These are phyloP conservation scores for Drosophila bocki DNA, from an alignment of 1,140 invertebrate genomes.

Conservation along the genomic window DNA sequence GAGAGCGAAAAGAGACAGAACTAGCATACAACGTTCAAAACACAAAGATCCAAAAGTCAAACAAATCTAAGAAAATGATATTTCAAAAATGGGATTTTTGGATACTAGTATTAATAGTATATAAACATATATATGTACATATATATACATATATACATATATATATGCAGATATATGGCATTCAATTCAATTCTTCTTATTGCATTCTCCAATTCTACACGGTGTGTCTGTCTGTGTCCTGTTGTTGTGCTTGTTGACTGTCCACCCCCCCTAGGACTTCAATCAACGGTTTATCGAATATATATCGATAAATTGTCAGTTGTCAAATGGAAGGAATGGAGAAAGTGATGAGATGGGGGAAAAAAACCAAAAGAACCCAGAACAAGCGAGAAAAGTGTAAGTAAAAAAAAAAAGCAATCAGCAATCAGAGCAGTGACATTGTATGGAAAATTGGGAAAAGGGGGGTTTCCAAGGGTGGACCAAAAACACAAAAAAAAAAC, in stretches of 20 bases:
- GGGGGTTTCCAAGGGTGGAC: not conserved
- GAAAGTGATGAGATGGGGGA: not conserved
- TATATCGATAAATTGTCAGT: slow-evolving; percentile 43
- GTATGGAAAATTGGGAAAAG: slow-evolving; percentile 4
- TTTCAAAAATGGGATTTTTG: slow-evolving; percentile 10
- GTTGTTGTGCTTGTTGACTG: slow-evolving; percentile 28
- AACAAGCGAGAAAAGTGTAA: slow-evolving; percentile 29
- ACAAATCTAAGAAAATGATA: slow-evolving; percentile 17
- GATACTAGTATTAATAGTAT: slow-evolving; percentile 14
- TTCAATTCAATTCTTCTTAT: slow-evolving; percentile 16
- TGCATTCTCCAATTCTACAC: slow-evolving; percentile 41
- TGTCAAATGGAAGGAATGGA: slow-evolving; percentile 19
- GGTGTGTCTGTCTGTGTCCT: slow-evolving; percentile 8
- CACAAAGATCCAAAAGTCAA: slow-evolving; percentile 33
- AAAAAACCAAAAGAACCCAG: not conserved
- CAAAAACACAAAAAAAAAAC: slow-evolving; percentile 15
- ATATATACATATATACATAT: slow-evolving; percentile 1
- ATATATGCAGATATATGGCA: slow-evolving; percentile 1
- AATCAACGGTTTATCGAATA: slow-evolving; percentile 35
- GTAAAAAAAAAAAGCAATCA: slow-evolving; percentile 33
- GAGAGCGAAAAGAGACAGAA: slow-evolving; percentile 23
- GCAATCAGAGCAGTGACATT: slow-evolving; percentile 24
- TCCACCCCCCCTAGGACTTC: slow-evolving; percentile 9
- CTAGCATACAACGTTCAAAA: slow-evolving; percentile 44
- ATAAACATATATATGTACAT: slow-evolving; percentile 5